phyloP scores from a whole-genome alignment of 1,140 invertebrate genomes.

The Drosophila pallidifrons region DNA sequence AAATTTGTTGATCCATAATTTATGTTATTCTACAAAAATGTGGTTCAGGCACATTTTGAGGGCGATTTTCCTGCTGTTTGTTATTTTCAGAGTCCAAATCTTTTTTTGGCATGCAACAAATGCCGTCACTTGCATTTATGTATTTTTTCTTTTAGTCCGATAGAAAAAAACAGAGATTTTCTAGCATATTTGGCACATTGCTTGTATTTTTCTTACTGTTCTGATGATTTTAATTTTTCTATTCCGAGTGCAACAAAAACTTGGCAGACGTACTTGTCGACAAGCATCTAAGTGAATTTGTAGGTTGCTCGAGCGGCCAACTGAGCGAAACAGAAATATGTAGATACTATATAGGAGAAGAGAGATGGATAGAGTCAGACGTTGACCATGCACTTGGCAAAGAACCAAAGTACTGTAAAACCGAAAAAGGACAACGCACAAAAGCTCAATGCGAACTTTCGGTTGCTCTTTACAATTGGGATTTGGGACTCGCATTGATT shows the following conservation, averaged over 20 bases:
- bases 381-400: slow-evolving; percentile 74
- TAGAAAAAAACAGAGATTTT: slow-evolving; percentile 14
- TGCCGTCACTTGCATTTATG: slow-evolving; percentile 50
- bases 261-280: slow-evolving; percentile 69
- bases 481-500: slow-evolving; percentile 65
- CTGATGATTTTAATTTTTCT: slow-evolving; percentile 52
- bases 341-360: slow-evolving; percentile 4
- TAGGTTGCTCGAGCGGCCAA: slow-evolving; percentile 46
- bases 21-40: slow-evolving; percentile 60
- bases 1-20: slow-evolving; percentile 61
- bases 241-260: slow-evolving; percentile 46
- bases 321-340: neutral
- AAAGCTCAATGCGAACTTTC: slow-evolving; percentile 43
- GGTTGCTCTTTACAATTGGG: slow-evolving; percentile 42
- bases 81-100: slow-evolving; percentile 45
- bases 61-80: slow-evolving; percentile 67
- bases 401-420: slow-evolving; percentile 27
- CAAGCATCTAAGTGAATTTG: slow-evolving; percentile 75
- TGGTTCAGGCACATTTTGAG: slow-evolving; percentile 76
- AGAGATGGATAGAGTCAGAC: slow-evolving; percentile 21
- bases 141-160: slow-evolving; percentile 1
- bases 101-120: slow-evolving; percentile 44
- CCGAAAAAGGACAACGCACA: neutral
- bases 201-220: slow-evolving; percentile 45
- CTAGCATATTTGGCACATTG: slow-evolving; percentile 64